Base-by-base conservation (phyloP, 2,797 vertebrate genomes). In the Acanthiza pusilla region DNA sequence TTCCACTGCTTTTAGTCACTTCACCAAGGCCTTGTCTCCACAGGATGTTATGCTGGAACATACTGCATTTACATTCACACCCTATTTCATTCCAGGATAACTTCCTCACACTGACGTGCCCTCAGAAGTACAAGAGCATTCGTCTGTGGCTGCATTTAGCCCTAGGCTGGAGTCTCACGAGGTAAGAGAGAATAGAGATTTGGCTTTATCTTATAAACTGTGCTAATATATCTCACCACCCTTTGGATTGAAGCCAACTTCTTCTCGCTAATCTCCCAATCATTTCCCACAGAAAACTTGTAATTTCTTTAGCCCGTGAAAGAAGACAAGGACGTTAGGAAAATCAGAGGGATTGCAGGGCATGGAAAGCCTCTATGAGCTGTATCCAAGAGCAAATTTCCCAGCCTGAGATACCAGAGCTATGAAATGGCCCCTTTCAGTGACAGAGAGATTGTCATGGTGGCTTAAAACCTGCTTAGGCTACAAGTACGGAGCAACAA, bases 151-250 rank as follows among this genome's bases (percentile, higher is more conserved):
- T 96, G 91, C 83, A 54, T 92, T 93, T 91, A 95, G 94, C 94
- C 91, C 47, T 70, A 96, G 95, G 95, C 93, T 91, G 82, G 78
- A 93, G 85, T 96, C 92, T 97, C 94, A 93, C 22, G 2, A 96
- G 94, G 92, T 95, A 96, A 94, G 58, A 88, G 76, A 96, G 84
- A 95, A 95, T 27, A 91, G 62, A 88, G 79, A 96, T 89, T 81
- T 88, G 89, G 85, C 85, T 97, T 96, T 96, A 94, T 97, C 92
- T 96, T 93, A 88, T 75, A 91, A 91, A 94, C 73, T 40, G 40
- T 79, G 62, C 76, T 93, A 93, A 94, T 76, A 53, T 50, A 91
- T 43, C 93, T 93, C 92, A 96, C 91, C 94, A 89, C 91, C 88
- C 85, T 91, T 93, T 96, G 94, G 91, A 92, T 5, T 36, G 38